phyloP scores from a whole-genome alignment of 1,140 invertebrate genomes.

The Drosophila sturtevanti region DNA sequence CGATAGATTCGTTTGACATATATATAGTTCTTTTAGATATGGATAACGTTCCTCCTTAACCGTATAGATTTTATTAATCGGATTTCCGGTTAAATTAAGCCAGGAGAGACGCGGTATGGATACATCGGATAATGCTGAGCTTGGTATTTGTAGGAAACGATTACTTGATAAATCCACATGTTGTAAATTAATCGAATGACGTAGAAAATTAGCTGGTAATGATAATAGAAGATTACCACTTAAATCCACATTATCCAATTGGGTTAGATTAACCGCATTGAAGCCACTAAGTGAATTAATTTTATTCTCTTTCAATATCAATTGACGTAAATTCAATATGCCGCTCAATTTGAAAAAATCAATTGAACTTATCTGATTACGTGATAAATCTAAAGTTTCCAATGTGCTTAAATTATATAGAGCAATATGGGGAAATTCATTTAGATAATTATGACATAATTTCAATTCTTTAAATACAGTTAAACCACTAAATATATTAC shows the following conservation, averaged over 20 bases:
- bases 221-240: slow-evolving; percentile 89
- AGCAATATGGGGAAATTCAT: slow-evolving; percentile 90
- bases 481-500: slow-evolving; percentile 87
- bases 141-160: slow-evolving; percentile 91
- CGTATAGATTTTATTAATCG: slow-evolving; percentile 86
- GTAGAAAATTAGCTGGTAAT: slow-evolving; percentile 92
- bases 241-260: slow-evolving; percentile 88
- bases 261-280: slow-evolving; percentile 88
- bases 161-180: slow-evolving; percentile 92
- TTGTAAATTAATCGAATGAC: slow-evolving; percentile 87
- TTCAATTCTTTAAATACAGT: slow-evolving; percentile 90
- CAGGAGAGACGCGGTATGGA: slow-evolving; percentile 88
- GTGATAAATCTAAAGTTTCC: slow-evolving; percentile 88
- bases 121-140: slow-evolving; percentile 89
- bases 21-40: slow-evolving; percentile 90
- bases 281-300: slow-evolving; percentile 91
- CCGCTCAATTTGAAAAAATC: slow-evolving; percentile 90
- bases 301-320: slow-evolving; percentile 90
- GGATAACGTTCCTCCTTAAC: slow-evolving; percentile 83
- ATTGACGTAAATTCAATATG: slow-evolving; percentile 87
- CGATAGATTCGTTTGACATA: slow-evolving; percentile 91
- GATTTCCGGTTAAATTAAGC: slow-evolving; percentile 92
- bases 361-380: slow-evolving; percentile 88
- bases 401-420: slow-evolving; percentile 89
- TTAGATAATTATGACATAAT: slow-evolving; percentile 88